Base-by-base conservation (phyloP, 2,797 vertebrate species). In the Muscicapa comitata region DNA sequence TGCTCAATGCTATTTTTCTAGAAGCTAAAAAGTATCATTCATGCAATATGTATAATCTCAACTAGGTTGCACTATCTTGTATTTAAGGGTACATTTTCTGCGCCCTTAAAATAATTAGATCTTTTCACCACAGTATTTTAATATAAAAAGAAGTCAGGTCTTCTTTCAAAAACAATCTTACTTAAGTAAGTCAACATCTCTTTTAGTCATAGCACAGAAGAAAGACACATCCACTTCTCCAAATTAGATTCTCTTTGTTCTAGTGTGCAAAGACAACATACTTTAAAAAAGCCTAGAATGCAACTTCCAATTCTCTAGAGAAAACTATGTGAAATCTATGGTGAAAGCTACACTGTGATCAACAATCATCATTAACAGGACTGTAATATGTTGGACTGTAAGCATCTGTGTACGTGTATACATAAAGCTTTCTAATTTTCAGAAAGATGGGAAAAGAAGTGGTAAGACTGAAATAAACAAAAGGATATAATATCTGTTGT, bases 361-460 rank as follows among this genome's bases (percentile, higher is more conserved):
- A 66, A 62, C 6, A 80, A 29, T 42, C 20, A 53, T 25, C 83
- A 70, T 50, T 55, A 48, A 33, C 2, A 35, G 35, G 25, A 58
- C 45, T 53, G 29, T 86, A 43, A 76, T 48, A 8, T 13, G 5
- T 33, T 57, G 26, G 21, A 38, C 29, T 76, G 31, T 67, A 77
- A 73, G 14, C 29, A 73, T 1, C 2, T 13, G 3, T 54, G 15
- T 10, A n/a, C 6, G 0, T 43, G 23, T 75, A 26, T 31, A n/a
- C 6, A 65, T 55, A 14, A 57, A 70, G 23, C 1, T 40, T 66
- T 21, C 31, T 42, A 47, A 48, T 37, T 65, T 40, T 57, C 9
- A 72, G 43, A 77, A 95, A 75, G 17, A 20, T 19, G 4, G 6
- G 9, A 66, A 83, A 59, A 59, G 8, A 54, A 14, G 6, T 55